These are phyloP conservation scores for Bugula neritina DNA, from an alignment of 2,888 invertebrate species.

Conservation along the genomic window DNA sequence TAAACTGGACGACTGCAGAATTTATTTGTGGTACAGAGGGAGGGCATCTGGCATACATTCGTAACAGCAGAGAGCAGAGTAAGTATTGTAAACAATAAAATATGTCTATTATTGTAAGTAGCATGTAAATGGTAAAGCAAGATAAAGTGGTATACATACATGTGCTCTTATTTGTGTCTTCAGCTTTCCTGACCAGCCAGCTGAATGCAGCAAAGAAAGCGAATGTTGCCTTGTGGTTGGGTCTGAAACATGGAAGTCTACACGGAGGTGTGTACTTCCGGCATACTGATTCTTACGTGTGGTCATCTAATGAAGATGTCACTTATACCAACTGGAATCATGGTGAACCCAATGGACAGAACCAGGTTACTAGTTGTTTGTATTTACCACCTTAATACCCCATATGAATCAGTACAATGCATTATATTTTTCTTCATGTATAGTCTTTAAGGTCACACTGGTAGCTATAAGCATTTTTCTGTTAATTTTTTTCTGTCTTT, in stretches of 20 bases:
- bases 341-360: constrained; percentile 35
- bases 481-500: too few species aligned
- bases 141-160: too few species aligned
- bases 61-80: constrained; percentile 39
- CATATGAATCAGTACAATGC: too few species aligned
- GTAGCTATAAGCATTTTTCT: too few species aligned
- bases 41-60: constrained; percentile 38
- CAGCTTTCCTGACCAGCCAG: constrained; percentile 37
- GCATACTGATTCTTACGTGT: constrained; percentile 32
- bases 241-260: constrained; percentile 34
- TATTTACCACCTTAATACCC: background rate
- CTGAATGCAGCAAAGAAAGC: constrained; percentile 30
- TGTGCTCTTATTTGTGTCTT: background rate
- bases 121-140: too few species aligned
- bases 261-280: constrained; percentile 25
- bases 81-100: background rate
- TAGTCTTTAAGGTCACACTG: too few species aligned
- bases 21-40: constrained; percentile 18
- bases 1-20: constrained; percentile 26
- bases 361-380: constrained; percentile 13
- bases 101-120: too few species aligned
- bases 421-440: too few species aligned
- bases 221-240: constrained; percentile 36
- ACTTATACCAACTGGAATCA: constrained; percentile 39
- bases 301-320: constrained; percentile 39